A percentile compares a stretch with the other conserved stretches of the same genome.
These are phyloP conservation scores for Choloepus hoffmanni DNA, from an alignment of 2,113 vertebrate species.

Conservation along the genomic window DNA sequence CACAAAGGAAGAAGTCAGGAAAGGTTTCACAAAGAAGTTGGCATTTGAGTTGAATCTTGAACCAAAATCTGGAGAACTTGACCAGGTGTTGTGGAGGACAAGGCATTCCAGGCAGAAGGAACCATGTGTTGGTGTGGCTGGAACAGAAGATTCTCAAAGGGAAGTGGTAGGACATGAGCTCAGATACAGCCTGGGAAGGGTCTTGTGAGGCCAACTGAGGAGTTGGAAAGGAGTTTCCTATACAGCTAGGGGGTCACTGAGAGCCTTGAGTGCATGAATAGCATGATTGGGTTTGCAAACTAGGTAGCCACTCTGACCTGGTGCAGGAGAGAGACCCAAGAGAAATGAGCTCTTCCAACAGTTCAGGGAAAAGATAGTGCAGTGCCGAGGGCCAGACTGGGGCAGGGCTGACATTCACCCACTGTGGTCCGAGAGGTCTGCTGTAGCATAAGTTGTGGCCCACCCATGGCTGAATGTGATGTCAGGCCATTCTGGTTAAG, in stretches of 20 bases:
- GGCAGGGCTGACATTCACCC: not conserved
- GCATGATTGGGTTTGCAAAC: not conserved
- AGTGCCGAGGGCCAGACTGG: rapidly evolving
- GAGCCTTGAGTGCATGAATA: not conserved
- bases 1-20: not conserved
- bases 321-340: not conserved
- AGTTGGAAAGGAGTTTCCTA: not conserved
- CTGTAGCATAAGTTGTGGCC: rapidly evolving
- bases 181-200: not conserved
- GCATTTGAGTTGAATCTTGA: not conserved
- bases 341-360: no score
- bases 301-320: not conserved
- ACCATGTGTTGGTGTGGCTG: not conserved
- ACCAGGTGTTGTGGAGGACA: not conserved
- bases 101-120: not conserved
- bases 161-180: not conserved
- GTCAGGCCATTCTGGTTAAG: rapidly evolving
- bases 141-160: not conserved
- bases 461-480: not conserved
- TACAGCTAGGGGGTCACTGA: not conserved
- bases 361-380: not conserved
- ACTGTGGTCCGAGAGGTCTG: rapidly evolving
- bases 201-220: not conserved
- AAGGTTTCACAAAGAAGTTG: not conserved
- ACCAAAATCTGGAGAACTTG: not conserved